These are phyloP conservation scores for Ardeotis arabs DNA, from an alignment of 2,113 vertebrate genomes.

Conservation along the genomic window DNA sequence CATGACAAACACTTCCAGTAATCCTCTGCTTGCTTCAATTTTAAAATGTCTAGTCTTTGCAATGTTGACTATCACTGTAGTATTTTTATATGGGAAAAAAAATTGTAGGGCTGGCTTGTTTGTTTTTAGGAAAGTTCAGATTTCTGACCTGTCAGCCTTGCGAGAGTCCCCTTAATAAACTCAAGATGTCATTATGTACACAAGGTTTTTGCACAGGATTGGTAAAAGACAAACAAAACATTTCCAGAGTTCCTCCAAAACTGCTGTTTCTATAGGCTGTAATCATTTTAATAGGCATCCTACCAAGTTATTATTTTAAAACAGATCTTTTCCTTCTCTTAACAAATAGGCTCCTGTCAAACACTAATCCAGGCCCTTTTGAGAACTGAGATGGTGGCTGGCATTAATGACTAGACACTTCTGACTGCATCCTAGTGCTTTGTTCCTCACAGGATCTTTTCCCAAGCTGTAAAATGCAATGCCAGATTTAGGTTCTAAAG, in stretches of 20 bases:
- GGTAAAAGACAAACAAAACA: background rate
- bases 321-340: background rate
- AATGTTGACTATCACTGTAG: background rate
- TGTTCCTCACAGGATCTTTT: constrained; percentile 13
- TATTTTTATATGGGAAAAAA: background rate
- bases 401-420: constrained; percentile 17
- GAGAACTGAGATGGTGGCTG: background rate
- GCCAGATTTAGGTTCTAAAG: constrained; percentile 36
- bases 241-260: background rate
- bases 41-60: background rate
- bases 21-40: background rate
- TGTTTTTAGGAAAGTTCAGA: background rate
- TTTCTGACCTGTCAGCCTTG: background rate
- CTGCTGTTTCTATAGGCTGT: background rate
- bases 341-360: constrained; percentile 24
- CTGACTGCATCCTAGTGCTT: background rate
- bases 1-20: background rate
- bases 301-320: background rate
- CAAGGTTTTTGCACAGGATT: background rate
- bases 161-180: background rate
- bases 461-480: constrained; percentile 22
- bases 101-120: background rate
- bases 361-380: background rate
- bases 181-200: background rate
- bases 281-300: background rate